A percentile compares a stretch with the other conserved stretches of the same genome.
Conservation (phyloP, 2,113 vertebrate genomes). For the Xenopus borealis region DNA sequence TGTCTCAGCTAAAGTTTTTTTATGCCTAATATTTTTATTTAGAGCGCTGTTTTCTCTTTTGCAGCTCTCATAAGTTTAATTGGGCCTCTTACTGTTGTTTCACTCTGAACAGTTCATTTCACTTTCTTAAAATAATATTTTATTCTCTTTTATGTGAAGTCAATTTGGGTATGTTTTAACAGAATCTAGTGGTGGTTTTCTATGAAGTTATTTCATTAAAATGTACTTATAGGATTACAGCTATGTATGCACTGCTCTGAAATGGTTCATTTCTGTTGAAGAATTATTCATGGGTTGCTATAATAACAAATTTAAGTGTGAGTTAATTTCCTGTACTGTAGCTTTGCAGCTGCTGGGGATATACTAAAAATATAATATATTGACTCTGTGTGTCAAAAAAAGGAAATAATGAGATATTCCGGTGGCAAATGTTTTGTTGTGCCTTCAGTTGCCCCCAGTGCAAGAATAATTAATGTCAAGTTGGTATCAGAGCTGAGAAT, state of each 20-base stretch:
- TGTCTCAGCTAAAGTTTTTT: too few relatives aligned
- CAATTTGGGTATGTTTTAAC: constrained; percentile 22
- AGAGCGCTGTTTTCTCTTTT: not conserved
- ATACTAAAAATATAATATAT: not conserved
- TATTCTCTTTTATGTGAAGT: constrained; percentile 43
- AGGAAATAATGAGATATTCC: constrained; percentile 13
- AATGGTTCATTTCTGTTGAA: constrained; percentile 10
- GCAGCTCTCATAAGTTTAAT: constrained; percentile 31
- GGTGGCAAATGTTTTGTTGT: constrained; percentile 50
- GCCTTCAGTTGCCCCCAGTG: constrained; percentile 50
- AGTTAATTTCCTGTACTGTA: not conserved
- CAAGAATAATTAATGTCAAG: constrained; percentile 66
- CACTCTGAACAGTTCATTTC: constrained; percentile 23
- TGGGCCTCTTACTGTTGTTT: constrained; percentile 40
- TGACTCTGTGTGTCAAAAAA: not conserved
- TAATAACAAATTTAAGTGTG: not conserved
- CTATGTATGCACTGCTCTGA: not conserved
- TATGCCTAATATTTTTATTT: too few relatives aligned
- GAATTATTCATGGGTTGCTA: not conserved
- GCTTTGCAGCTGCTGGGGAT: not conserved
- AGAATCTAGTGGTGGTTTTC: constrained; percentile 11
- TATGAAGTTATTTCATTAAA: constrained; percentile 8
- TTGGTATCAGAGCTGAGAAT: constrained; percentile 58
- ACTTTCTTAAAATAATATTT: constrained; percentile 32
- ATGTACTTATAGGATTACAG: constrained; percentile 2